Conservation (phyloP, 2,113 vertebrate genomes). For the Oryzias melastigma region DNA sequence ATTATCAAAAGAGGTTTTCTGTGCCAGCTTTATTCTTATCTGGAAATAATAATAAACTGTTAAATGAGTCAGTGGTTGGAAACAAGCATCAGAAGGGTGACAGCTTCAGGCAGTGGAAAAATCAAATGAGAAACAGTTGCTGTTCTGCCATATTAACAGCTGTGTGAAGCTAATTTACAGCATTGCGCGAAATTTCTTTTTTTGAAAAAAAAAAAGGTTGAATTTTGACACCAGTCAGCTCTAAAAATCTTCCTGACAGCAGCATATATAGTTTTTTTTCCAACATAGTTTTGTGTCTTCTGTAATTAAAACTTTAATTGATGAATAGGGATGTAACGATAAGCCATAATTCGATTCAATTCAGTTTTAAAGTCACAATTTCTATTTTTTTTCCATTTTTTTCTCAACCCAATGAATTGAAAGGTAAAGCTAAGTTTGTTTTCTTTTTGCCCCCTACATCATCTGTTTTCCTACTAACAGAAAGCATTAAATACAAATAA, state of each 20-base stretch:
- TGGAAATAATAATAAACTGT: neutral
- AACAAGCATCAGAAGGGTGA: neutral
- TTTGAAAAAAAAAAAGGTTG: conserved; percentile 27
- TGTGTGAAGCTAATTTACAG: conserved; percentile 23
- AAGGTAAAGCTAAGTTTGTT: no score
- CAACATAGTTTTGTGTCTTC: no score
- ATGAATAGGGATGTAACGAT: no score
- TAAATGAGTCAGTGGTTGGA: neutral
- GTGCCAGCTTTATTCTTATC: neutral
- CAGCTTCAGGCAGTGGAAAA: neutral
- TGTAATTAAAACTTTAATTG: no score
- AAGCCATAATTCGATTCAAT: no score
- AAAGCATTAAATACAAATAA: no score
- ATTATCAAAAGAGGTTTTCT: neutral
- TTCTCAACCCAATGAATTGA: no score
- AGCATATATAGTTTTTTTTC: neutral
- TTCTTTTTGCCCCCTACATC: no score
- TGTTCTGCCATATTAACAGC: conserved; percentile 1
- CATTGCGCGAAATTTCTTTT: conserved; percentile 27
- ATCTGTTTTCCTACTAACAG: no score
- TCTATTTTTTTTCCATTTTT: no score
- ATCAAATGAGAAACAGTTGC: conserved; percentile 10
- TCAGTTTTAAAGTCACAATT: no score
- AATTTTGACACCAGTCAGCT: conserved; percentile 34
- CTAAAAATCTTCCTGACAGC: neutral